A percentile compares a stretch with the other conserved stretches of the same genome.
Evolutionary conservation across 2,888 invertebrate species (phyloP).

Genomic region (Sphecodes monilicornis): DNA sequence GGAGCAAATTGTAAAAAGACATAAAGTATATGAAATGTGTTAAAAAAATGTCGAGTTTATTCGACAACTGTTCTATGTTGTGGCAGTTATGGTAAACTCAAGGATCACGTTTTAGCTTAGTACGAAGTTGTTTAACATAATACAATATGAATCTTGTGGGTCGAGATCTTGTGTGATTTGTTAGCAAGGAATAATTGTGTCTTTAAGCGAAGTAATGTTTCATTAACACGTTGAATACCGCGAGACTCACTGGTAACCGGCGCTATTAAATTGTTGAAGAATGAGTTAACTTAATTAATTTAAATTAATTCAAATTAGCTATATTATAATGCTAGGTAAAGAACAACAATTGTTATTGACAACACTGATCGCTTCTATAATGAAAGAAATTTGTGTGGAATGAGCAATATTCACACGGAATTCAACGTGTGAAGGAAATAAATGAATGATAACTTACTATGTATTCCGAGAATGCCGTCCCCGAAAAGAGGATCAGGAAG

Average conservation of each 20-base stretch:
- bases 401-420: not conserved
- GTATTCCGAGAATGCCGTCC: slow-evolving; percentile 65
- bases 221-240: not conserved
- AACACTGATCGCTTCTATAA: not conserved
- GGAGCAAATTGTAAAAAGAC: not conserved
- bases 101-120: not conserved
- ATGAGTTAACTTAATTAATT: not conserved
- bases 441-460: slow-evolving; percentile 70
- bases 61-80: not conserved
- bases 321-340: not conserved
- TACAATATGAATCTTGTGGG: not conserved
- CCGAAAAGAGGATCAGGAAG: slow-evolving; percentile 66
- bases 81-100: not conserved
- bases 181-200: too few relatives aligned
- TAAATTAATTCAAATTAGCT: not conserved
- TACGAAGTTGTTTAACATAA: not conserved
- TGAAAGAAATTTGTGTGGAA: not conserved
- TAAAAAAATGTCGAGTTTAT: not conserved
- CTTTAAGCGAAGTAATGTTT: too few relatives aligned
- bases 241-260: not conserved
- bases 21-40: not conserved
- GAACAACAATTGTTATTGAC: not conserved
- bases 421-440: not conserved
- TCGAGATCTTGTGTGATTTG: too few relatives aligned
- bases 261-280: not conserved